Conservation (phyloP, 2,797 vertebrate genomes). For the Telmatherina bonti region DNA sequence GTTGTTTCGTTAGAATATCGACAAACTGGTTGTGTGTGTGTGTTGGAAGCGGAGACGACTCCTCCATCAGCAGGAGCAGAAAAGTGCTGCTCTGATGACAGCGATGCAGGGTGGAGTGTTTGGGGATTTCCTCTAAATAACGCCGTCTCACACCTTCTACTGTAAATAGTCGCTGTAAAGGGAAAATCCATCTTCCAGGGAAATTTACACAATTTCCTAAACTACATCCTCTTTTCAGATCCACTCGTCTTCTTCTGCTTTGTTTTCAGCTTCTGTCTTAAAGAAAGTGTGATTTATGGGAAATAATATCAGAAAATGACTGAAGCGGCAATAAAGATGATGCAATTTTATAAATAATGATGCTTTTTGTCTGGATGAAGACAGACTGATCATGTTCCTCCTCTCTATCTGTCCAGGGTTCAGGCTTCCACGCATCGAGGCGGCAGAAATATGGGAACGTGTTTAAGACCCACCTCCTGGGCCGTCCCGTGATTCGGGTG, state of each 20-base stretch:
- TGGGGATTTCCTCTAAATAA: conserved; percentile 28
- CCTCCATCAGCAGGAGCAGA: conserved; percentile 1
- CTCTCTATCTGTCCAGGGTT: conserved; percentile 80
- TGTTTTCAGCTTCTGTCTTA: neutral
- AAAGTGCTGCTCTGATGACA: neutral
- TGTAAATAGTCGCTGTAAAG: neutral
- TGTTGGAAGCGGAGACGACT: neutral
- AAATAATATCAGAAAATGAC: neutral
- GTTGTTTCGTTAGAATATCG: neutral
- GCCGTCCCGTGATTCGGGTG: conserved; percentile 93
- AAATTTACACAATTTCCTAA: neutral
- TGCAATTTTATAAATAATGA: neutral
- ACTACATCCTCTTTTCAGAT: neutral
- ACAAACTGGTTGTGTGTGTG: neutral
- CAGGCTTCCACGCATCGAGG: conserved; percentile 92
- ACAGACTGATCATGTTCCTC: neutral
- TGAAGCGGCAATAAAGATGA: neutral
- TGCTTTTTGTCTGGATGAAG: too few relatives aligned
- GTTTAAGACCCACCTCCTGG: conserved; percentile 96
- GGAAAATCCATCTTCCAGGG: conserved; percentile 24
- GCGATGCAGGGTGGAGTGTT: conserved; percentile 22
- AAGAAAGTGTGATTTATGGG: neutral
- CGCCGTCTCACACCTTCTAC: conserved; percentile 9
- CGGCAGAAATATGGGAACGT: conserved; percentile 95
- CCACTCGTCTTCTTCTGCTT: neutral